A percentile compares a stretch with the other conserved stretches of the same genome.
Conservation (phyloP, 2,888 invertebrate genomes). For the Saturnia pavonia region DNA sequence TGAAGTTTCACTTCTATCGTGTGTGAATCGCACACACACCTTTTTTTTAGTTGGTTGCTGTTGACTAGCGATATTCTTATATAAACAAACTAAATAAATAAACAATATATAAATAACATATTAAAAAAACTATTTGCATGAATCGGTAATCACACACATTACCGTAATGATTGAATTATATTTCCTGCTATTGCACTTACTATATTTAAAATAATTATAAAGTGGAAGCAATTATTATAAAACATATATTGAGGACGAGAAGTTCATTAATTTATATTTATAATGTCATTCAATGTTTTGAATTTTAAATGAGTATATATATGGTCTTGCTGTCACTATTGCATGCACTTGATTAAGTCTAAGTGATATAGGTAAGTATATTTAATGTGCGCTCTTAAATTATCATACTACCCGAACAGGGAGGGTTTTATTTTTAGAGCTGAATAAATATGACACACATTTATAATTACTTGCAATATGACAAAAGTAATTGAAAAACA, state of each 20-base stretch:
- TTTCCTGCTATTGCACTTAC: neutral
- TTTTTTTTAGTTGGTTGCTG: too few species aligned
- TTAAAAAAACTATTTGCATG: neutral
- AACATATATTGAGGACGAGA: conserved; percentile 11
- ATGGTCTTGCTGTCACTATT: neutral
- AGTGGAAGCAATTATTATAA: conserved; percentile 11
- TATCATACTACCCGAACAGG: conserved; percentile 5
- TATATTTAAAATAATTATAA: neutral
- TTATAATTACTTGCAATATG: conserved; percentile 21
- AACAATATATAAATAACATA: neutral
- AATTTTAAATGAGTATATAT: neutral
- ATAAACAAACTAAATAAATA: neutral
- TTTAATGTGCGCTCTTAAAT: conserved; percentile 8
- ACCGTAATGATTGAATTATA: neutral
- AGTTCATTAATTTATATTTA: conserved; percentile 9
- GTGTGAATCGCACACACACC: too few species aligned
- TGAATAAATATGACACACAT: conserved; percentile 20
- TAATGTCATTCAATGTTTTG: conserved; percentile 1
- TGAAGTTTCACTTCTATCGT: too few species aligned
- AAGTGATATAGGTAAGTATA: neutral
- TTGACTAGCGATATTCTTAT: too few species aligned
- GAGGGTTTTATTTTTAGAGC: conserved; percentile 17
- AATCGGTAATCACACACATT: neutral
- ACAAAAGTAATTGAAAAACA: conserved; percentile 21
- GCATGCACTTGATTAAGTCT: neutral